Evolutionary conservation across 2,797 vertebrate species (phyloP), one percentile per base, ranked within the genome.

Genomic region (Galaxias olidus): DNA sequence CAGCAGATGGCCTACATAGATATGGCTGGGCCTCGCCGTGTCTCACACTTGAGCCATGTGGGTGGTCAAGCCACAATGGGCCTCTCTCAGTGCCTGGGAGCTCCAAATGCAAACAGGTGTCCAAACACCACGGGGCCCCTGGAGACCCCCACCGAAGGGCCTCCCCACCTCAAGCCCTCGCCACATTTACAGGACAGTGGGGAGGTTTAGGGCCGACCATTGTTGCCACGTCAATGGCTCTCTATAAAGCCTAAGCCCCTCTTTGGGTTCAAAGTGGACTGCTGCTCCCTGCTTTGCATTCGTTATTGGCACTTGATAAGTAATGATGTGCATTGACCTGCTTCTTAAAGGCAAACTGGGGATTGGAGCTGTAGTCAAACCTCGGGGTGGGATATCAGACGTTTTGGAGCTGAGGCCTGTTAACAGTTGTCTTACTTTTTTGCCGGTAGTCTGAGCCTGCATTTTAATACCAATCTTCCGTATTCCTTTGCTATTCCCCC

Each of bases 21-120:
- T 52, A 62, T 18, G 19, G 20, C 46, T 40, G 48, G 30, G 13
- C 20, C 13, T 17, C 4, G 12, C 3, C 45, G 3, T 9, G 19
- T 50, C 60, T 62, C 60, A 51, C 42, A 40, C 65, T 59, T 42
- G 42, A 71, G 63, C 76, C 50, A 15, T 58, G 61, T 79, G 76
- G 78, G 81, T 84, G 81, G 81, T 69, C 81, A 65, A 30, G 48
- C 60, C 61, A 76, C 62, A 73, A 76, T 64, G 59, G 62, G 56
- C 45, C 59, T 42, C 68, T 65, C 49, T 70, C 65, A 59, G 61
- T 66, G 55, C 67, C 54, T 17, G 64, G 66, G 49, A 70, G 64
- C 61, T 60, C 48, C 71, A 76, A 84, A 84, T 61, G 76, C 81
- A 72, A 81, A 76, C 81, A 84, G 81, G 78, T 84, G 81, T 84